Evolutionary conservation across 2,888 invertebrate species (phyloP), one percentile per base, ranked within the genome.

Genomic region (Campoplex nolae): DNA sequence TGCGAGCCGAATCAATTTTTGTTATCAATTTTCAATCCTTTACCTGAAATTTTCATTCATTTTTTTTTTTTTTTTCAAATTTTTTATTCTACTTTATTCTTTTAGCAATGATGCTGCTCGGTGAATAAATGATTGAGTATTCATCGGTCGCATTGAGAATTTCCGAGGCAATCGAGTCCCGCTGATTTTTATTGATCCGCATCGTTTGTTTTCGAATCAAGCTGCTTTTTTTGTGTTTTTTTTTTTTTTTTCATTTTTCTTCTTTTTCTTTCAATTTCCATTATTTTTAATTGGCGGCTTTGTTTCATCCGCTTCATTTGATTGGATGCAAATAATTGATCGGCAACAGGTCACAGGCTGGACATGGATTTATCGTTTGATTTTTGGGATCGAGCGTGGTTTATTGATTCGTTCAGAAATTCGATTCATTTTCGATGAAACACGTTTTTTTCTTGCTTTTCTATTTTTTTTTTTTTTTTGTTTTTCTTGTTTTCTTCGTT

Each of bases 311-410:
- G 16, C 32, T 62, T 62, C 16, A 32, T 62, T 62, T 28, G 62
- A 62, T 62, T 62, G 62, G 32, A 32, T 62, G 62, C 16, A 32
- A 62, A 62, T 62, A 62, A 62, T 32, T 62, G 62, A 62, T 62
- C 32, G 32, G 62, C 62, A 62, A 32, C 32, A 62, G 62, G 62
- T 62, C 32, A 62, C 32, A 32, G 13, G 7, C 1, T 32, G 11
- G 32, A 62, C 16, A 16, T 62, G 16, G 6, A 62, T 62, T 28
- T 58, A 28, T 58, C 28, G 58, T 58, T 58, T 58, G 28, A 28
- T 28, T 58, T 32, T 58, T 28, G 3, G 28, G 8, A 58, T 58
- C 58, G 58, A 58, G 13, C 28, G 11, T 28, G 11, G 56, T 56
- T 28, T 28, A 58, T 58, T 28, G 58, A 62, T 62, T 62, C 16